Percentiles rank a stretch among this genome's conserved stretches.
Evolutionary conservation across 2,797 vertebrate species (phyloP).

Genomic region (Eleutherodactylus coqui): DNA sequence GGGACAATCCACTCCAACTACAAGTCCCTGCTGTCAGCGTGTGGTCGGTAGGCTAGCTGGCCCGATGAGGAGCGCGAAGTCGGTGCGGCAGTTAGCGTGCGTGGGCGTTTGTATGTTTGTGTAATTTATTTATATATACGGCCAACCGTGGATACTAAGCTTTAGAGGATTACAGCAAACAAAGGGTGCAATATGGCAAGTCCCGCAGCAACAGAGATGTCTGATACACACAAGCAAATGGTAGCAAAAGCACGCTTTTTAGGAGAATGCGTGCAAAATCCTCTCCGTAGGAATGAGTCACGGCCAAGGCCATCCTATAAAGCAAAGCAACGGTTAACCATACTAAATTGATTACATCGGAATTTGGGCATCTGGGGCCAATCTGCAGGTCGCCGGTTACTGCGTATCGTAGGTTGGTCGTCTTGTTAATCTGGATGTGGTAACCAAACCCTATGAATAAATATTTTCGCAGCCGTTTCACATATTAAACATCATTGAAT

Average conservation of each 20-base stretch:
- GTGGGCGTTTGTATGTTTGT: slow-evolving; percentile 46
- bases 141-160: slow-evolving; percentile 21
- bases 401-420: background rate
- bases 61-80: slow-evolving; percentile 1
- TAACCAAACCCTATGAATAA: background rate
- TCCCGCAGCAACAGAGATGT: background rate
- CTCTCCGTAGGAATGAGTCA: background rate
- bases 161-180: slow-evolving; percentile 1
- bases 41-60: background rate
- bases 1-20: background rate
- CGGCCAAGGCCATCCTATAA: background rate
- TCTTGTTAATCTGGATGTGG: background rate
- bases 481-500: background rate
- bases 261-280: background rate
- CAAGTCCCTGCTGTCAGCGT: background rate
- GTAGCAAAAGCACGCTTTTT: too few species aligned
- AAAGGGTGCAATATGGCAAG: slow-evolving; percentile 11
- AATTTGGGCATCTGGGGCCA: background rate
- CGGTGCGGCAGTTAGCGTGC: background rate
- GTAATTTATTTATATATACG: slow-evolving; percentile 30
- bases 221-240: background rate
- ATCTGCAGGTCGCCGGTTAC: background rate
- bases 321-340: background rate
- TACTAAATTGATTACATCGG: background rate
- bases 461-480: background rate